Evolutionary conservation across 2,888 invertebrate species (phyloP), one percentile per base, ranked within the genome.

Genomic region (Myopa tessellatipennis): DNA sequence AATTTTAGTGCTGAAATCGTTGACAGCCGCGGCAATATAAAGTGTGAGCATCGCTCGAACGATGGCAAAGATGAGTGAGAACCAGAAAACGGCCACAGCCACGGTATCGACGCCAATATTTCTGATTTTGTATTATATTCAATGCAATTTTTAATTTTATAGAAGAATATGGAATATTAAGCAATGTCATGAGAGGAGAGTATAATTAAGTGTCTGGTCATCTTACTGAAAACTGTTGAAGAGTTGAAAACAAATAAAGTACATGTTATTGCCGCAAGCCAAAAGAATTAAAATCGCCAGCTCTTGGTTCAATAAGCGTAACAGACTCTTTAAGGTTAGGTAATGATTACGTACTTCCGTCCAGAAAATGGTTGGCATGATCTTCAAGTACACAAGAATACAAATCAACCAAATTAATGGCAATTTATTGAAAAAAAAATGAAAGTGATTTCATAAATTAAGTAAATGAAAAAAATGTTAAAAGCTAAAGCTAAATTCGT

Each of bases 241-340:
- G 0, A 95, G 89, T 83, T 95, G 94, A 80, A 94, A 90, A 81
- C 94, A 94, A 80, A 95, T 94, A 83, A 95, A 95, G 85, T 93
- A 94, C 80, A 94, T 91, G 85, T 94, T 94, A 80, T 92, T 94
- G 65, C 92, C 89, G 82, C 93, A 94, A 0, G 94, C 93, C 14
- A 94, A 86, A 0, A 94, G 86, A 0, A 94, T 91, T 67, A 95
- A 88, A 7, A 91, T 89, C 12, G 93, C 92, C n/a, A 95, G 90
- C 50, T 91, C 90, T 1, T 87, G 85, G 82, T 94, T 93, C 1
- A 94, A 89, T 45, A 89, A 88, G 65, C 92, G 90, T n/a, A 93
- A 92, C 16, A 95, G 89, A 0, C 90, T 89, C 3, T 93, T 92
- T 52, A 95, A 88, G 12, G 91, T 91, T 76, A 93, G 92, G 84